Base-by-base conservation (phyloP, 2,113 vertebrate species). In the Dipodomys spectabilis region DNA sequence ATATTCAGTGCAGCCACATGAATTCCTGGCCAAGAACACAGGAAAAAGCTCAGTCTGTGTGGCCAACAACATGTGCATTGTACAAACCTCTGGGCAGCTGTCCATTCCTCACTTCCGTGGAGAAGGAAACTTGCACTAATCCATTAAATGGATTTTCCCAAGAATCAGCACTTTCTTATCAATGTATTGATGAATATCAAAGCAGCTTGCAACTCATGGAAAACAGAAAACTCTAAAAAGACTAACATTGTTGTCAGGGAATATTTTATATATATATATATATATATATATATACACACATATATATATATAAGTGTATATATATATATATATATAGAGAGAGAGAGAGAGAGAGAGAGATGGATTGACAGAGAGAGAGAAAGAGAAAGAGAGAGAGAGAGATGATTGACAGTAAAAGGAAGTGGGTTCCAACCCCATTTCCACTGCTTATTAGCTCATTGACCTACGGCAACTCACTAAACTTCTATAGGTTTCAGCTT, bases 401-500 rank as follows among this genome's bases (percentile, higher is more conserved):
- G 32, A 86, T 67, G 80, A 88, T 60, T 60, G 64, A 83, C 77
- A 62, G 27, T 0, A 72, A 86, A 77, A 94, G 65, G 88, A 96
- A 91, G 60, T 86, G 68, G 57, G 64, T 92, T 94, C 75, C 88
- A 64, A 80, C 45, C 28, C 45, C 81, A 84, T 78, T 95, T 91
- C 53, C 68, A 83, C 30, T 81, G 16, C 32, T 91, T 79, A 65
- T 64, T 68, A 92, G 80, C 77, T 78, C 45, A 28, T 25, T 69
- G 86, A 92, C 95, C 80, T 81, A 72, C 90, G 75, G 88, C 84
- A 87, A 96, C 44, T 74, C 82, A 77, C 74, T 78, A 57, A 64
- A 49, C 53, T 45, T 72, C 25, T 53, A 6, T 0, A 32, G 19
- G 28, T 87, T 57, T 81, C 57, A 22, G 68, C 44, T 89, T 86